Evolutionary conservation across 2,113 vertebrate genomes (phyloP).

Genomic region (Passer domesticus): DNA sequence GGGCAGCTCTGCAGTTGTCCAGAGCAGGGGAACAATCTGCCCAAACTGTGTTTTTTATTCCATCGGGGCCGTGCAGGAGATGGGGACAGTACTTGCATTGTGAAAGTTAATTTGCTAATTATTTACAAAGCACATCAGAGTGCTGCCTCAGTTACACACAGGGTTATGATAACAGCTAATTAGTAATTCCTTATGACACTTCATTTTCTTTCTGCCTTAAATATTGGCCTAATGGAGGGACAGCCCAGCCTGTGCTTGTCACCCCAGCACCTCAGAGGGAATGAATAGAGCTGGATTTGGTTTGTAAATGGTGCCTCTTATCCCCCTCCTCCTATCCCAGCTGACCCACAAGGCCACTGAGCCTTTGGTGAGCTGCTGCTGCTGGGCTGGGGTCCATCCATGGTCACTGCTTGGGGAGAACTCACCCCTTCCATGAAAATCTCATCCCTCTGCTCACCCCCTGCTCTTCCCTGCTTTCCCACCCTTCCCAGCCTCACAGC

Average conservation of each 20-base stretch:
- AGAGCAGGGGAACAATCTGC: neutral
- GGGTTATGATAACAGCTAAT: slow-evolving; percentile 29
- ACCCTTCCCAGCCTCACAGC: rapidly evolving
- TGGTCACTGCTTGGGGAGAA: rapidly evolving
- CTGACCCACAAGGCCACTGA: neutral
- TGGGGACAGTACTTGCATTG: neutral
- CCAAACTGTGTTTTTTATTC: neutral
- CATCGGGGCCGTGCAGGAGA: neutral
- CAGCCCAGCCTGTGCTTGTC: neutral
- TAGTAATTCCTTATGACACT: slow-evolving; percentile 33
- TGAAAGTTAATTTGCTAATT: slow-evolving; percentile 46
- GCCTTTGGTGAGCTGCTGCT: neutral
- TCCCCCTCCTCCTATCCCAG: neutral
- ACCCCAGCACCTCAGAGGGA: neutral
- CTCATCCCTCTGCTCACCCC: neutral
- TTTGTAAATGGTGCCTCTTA: neutral
- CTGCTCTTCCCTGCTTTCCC: neutral
- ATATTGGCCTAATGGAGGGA: slow-evolving; percentile 7
- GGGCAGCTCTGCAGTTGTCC: neutral
- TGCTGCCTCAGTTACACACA: neutral
- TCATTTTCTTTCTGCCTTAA: slow-evolving; percentile 45
- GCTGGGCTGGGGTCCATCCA: rapidly evolving
- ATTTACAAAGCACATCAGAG: slow-evolving; percentile 25
- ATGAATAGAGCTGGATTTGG: neutral
- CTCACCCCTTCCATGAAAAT: neutral